Evolutionary conservation across 2,113 vertebrate species (phyloP).

Genomic region (Tinamus guttatus): DNA sequence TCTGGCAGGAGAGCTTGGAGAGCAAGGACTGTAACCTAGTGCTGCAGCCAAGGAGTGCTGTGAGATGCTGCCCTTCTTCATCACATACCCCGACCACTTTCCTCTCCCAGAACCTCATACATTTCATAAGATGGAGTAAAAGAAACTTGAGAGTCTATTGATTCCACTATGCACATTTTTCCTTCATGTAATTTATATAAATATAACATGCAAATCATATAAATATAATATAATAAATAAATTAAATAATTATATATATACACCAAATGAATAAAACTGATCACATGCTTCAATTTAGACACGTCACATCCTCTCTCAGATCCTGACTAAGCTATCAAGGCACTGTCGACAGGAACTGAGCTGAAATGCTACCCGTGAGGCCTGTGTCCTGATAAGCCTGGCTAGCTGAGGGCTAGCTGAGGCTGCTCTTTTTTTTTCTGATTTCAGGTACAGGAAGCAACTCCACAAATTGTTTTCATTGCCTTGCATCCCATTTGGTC

Average conservation of each 20-base stretch:
- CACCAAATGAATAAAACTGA: not conserved
- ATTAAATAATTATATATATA: not conserved
- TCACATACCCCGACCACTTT: not conserved
- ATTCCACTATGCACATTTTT: not conserved
- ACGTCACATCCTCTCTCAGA: not conserved
- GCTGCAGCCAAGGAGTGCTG: not conserved
- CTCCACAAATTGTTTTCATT: not conserved
- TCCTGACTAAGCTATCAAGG: not conserved
- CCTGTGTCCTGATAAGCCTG: not conserved
- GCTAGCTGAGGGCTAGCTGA: not conserved
- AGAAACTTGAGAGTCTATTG: not conserved
- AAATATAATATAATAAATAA: too few relatives aligned
- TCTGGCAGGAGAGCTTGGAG: conserved; percentile 10
- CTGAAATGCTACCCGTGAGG: not conserved
- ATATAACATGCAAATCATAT: too few relatives aligned
- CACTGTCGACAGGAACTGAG: not conserved
- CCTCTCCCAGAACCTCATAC: not conserved
- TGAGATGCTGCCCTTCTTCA: not conserved
- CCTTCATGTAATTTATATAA: not conserved
- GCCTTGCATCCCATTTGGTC: not conserved
- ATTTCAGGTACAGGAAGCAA: not conserved
- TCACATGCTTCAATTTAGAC: not conserved
- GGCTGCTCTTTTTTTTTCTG: not conserved
- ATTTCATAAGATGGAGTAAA: not conserved
- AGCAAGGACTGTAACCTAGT: not conserved